These are phyloP conservation scores for Harlomillsia oculata DNA, from an alignment of 1,140 invertebrate species.

Conservation along the genomic window DNA sequence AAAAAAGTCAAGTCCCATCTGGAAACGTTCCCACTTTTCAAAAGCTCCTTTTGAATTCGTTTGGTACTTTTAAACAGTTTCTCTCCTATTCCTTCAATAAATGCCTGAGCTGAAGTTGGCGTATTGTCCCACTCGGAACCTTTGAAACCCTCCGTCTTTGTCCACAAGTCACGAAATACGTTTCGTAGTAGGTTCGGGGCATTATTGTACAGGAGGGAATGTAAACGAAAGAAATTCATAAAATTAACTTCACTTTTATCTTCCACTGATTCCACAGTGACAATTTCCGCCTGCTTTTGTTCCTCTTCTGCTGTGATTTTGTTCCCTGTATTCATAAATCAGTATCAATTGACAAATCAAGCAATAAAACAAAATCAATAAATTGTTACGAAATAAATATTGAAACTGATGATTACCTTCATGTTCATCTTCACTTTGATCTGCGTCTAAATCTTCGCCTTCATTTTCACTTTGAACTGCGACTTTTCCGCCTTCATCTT, in stretches of 20 bases:
- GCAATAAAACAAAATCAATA: no score
- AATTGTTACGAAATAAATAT: no score
- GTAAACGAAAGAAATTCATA: slow-evolving; percentile 1
- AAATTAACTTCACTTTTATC: neutral
- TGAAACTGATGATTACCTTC: no score
- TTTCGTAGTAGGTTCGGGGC: neutral
- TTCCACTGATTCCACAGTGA: no score
- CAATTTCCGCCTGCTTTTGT: no score
- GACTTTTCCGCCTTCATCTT: no score
- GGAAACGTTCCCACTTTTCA: slow-evolving; percentile 3
- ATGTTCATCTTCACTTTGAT: no score
- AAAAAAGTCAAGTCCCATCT: slow-evolving; percentile 15
- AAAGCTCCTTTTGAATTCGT: slow-evolving; percentile 4
- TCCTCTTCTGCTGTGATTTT: no score
- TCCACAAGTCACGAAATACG: neutral
- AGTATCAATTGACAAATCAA: no score
- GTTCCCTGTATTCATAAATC: no score
- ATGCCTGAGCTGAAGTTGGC: neutral
- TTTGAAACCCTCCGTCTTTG: neutral
- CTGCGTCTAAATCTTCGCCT: no score
- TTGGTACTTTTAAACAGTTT: neutral
- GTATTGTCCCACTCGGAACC: slow-evolving; percentile 6
- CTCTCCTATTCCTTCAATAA: neutral
- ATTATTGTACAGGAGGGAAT: neutral
- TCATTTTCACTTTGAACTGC: no score